Base-by-base conservation (phyloP, 1,140 invertebrate species). In the Ladona fulva region DNA sequence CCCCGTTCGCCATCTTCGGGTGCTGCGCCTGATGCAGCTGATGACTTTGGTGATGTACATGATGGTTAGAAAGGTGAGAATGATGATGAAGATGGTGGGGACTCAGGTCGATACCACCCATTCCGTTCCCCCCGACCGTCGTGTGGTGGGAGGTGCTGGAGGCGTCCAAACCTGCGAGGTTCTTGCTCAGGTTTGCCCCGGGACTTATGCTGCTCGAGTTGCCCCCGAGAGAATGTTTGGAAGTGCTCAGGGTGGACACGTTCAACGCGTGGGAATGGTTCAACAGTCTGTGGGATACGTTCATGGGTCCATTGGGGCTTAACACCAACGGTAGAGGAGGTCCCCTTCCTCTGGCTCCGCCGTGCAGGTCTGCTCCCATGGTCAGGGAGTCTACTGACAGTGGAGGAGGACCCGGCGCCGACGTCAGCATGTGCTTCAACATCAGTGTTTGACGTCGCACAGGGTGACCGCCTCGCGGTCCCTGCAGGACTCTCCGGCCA, bases 151-250 rank as follows among this genome's bases (percentile, higher is more conserved):
- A 74, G 19, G 66, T 16, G 37, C 76, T 25, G 76, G 42, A 77
- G 42, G 42, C 73, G 37, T 74, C 52, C 52, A 66, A 12, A 76
- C 25, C 37, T 29, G 19, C 78, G 78, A 77, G 42, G 74, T 78
- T 74, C 75, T 78, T 42, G 75, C 77, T 73, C n/a, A 25, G 14
- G 37, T 66, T 66, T 10, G 44, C 86, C 8, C 85, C 85, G 6
- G 87, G 87, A 78, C 86, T 87, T 77, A 87, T 87, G 80, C 87
- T 87, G 73, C 86, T 85, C 0, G 86, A 86, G 6, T 87, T 88
- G 37, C 90, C 90, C 52, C 90, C 90, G n/a, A 92, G 87, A 19
- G 91, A 92, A 81, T 93, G 92, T 82, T 92, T 92, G 0, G 91
- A 92, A 12, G 86, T 86, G 77, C 86, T 89, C 25, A 92, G 84